Evolutionary conservation across 2,888 invertebrate genomes (phyloP).

Genomic region (Leptinotarsa juncta): DNA sequence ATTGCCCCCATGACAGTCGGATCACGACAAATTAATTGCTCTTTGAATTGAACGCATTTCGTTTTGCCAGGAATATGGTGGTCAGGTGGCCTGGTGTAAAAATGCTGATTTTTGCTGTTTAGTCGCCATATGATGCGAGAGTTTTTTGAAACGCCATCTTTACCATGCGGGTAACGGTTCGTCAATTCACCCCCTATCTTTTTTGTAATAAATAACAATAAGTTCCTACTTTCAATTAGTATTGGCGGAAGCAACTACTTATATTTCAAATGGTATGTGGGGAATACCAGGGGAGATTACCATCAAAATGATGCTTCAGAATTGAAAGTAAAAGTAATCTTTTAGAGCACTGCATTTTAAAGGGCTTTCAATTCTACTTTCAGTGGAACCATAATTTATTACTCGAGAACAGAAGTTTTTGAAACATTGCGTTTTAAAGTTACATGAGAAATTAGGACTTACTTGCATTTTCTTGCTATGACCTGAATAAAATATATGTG

Average conservation of each 20-base stretch:
- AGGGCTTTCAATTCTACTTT: too few relatives aligned
- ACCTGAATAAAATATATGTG: too few relatives aligned
- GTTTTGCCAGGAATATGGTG: neutral
- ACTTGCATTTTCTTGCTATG: too few relatives aligned
- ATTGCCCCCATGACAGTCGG: neutral
- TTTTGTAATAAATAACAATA: neutral
- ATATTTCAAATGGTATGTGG: neutral
- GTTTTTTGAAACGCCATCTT: neutral
- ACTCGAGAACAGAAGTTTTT: too few relatives aligned
- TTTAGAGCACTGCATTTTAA: too few relatives aligned
- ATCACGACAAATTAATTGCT: conserved; percentile 10
- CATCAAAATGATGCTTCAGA: too few relatives aligned
- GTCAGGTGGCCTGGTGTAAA: conserved; percentile 3
- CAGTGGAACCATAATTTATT: too few relatives aligned
- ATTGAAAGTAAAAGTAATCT: too few relatives aligned
- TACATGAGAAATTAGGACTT: too few relatives aligned
- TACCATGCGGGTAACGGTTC: conserved; percentile 8
- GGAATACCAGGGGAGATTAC: neutral
- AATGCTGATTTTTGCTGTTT: neutral
- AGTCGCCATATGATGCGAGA: conserved; percentile 4
- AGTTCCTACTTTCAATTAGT: neutral
- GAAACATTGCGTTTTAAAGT: too few relatives aligned
- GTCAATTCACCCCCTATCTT: neutral
- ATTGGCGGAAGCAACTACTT: neutral
- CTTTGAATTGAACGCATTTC: neutral